Evolutionary conservation across 2,888 invertebrate species (phyloP), one percentile per base, ranked within the genome.

Genomic region (Thymelicus sylvestris): DNA sequence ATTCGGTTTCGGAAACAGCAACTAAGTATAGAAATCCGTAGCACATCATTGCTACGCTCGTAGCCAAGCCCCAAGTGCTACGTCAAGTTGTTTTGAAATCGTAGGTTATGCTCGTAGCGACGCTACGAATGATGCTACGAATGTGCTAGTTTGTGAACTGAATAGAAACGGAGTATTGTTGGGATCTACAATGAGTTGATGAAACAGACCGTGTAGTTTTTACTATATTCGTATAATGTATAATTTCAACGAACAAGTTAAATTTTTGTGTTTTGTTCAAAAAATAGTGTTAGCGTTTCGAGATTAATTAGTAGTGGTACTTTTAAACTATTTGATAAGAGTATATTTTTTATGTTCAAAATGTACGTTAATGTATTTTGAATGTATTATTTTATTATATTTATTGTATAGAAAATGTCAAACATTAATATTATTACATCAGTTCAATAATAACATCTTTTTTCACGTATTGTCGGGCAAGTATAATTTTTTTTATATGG

Each of bases 71-170:
- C 52, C 72, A 63, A 68, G 68, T 72, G 68, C 74, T 75, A 74
- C 74, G 71, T 72, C 75, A 72, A 72, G 73, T 74, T 73, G 72
- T 73, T 69, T 66, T 68, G 65, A 71, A 70, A 72, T 44, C 41
- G 61, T 67, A 70, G 64, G 50, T 59, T 47, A 68, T 55, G 52
- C 52, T 61, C 24, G 63, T 55, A 61, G 48, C 24, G 0, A 47
- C 52, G 55, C 57, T 69, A 64, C 48, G 63, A 57, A 68, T 55
- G 19, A 55, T 57, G 64, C 39, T 69, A 69, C 52, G 52, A 67
- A 67, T 61, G 41, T 60, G 50, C 19, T 67, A 41, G 47, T 59
- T 59, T 47, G 13, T 48, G 38, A 60, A 67, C 60, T 19, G 57
- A 57, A 66, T 57, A 41, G 66, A 38, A 48, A 60, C 60, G 55